Evolutionary conservation across 1,140 invertebrate species (phyloP), one percentile per base, ranked within the genome.

Genomic region (Popillia japonica): DNA sequence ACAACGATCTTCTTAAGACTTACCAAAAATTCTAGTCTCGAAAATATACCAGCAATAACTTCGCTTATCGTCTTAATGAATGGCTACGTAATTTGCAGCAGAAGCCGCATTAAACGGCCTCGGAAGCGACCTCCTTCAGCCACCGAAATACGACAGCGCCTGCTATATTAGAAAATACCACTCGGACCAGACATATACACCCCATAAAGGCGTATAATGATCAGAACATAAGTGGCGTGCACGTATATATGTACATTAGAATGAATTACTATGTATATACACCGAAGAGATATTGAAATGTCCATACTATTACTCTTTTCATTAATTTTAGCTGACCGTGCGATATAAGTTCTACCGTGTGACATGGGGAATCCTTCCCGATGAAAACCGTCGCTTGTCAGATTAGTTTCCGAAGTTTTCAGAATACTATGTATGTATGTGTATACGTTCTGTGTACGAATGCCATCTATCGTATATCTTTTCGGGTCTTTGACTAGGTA

Each of bases 401-500:
- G 7, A 14, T 48, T 48, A 48, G 44, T 48, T 55, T n/a, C 48
- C 14, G 17, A 17, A n/a, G 48, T 17, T 55, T 55, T 55, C 48
- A 6, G 14, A 14, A 17, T 55, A 17, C 14, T 55, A n/a, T 17
- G 6, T n/a, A 2, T 6, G 10, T 55, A n/a, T 55, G n/a, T 55
- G 17, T 55, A 14, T 17, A 14, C 4, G 27, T 34, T 34, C 2
- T 34, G 4, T 34, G 4, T 34, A 34, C 27, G 27, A 34, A 4
- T 34, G 27, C 27, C 4, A 34, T 55, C 48, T 17, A 17, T 55
- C 48, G n/a, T n/a, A 55, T 55, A 14, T 55, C 48, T n/a, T 55
- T 55, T 55, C 48, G 17, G 14, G 48, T 55, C 48, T 55, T 55
- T 55, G n/a, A 17, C 48, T 55, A n/a, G n/a, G n/a, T n/a, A 55